These are phyloP conservation scores for Xyliphius kryptos DNA, from an alignment of 2,113 vertebrate genomes.

Conservation along the genomic window DNA sequence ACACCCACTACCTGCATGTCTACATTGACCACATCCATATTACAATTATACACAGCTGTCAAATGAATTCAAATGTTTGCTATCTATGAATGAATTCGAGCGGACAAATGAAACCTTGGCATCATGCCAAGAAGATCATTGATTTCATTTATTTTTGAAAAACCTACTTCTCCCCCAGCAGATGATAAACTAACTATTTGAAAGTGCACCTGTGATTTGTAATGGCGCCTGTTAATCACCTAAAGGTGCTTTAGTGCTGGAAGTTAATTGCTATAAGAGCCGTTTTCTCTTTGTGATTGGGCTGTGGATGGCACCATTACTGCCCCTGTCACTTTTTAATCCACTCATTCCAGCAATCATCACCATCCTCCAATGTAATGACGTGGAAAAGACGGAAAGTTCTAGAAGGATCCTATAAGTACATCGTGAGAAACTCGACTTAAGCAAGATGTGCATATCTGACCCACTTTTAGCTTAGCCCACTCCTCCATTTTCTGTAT, in stretches of 20 bases:
- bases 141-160: too few species aligned
- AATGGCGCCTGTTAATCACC: slow-evolving; percentile 18
- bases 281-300: slow-evolving; percentile 42
- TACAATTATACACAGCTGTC: too few species aligned
- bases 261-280: slow-evolving; percentile 49
- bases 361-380: slow-evolving; percentile 44
- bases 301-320: slow-evolving; percentile 52
- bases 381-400: slow-evolving; percentile 7
- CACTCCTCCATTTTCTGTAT: slow-evolving; percentile 32
- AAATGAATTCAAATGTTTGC: too few species aligned
- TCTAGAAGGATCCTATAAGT: slow-evolving; percentile 26
- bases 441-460: slow-evolving; percentile 14
- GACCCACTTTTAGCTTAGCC: slow-evolving; percentile 23
- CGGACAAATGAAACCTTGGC: too few species aligned
- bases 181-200: too few species aligned
- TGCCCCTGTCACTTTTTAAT: slow-evolving; percentile 46
- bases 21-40: too few species aligned
- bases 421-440: slow-evolving; percentile 14
- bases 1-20: too few species aligned
- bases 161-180: too few species aligned
- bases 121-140: too few species aligned
- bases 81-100: too few species aligned
- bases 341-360: slow-evolving; percentile 48
- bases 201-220: slow-evolving; percentile 10
- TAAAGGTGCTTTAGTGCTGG: slow-evolving; percentile 26